phyloP scores from a whole-genome alignment of 2,113 vertebrate species.

The Actenoides lindsayi region DNA sequence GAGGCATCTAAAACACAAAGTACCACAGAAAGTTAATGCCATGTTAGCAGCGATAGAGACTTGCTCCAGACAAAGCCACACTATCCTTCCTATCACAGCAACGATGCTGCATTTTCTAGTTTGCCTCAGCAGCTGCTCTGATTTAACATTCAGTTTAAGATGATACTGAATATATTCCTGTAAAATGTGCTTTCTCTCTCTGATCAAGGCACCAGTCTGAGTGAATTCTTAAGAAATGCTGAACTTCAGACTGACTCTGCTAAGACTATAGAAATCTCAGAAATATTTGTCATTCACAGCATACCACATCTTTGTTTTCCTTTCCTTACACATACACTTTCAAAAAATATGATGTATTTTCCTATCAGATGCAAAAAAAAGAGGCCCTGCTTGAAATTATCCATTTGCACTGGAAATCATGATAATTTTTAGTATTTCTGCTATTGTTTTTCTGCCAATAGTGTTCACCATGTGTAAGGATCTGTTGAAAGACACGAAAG shows the following conservation, averaged over 20 bases:
- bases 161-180: not conserved
- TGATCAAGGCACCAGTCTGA: not conserved
- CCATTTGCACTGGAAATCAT: not conserved
- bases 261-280: not conserved
- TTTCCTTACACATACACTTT: not conserved
- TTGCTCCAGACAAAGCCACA: not conserved
- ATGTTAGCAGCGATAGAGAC: not conserved
- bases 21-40: not conserved
- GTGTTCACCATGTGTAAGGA: conserved; percentile 24
- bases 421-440: not conserved
- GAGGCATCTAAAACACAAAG: not conserved
- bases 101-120: not conserved
- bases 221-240: not conserved
- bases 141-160: not conserved
- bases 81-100: not conserved
- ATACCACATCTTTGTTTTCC: not conserved
- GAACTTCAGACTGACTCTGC: not conserved
- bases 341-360: not conserved
- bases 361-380: not conserved
- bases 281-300: not conserved
- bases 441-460: not conserved
- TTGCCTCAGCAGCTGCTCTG: not conserved
- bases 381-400: not conserved
- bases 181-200: not conserved
- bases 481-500: conserved; percentile 16